These are phyloP conservation scores for Pogonocichla stellata DNA, from an alignment of 2,113 vertebrate species.

Conservation along the genomic window DNA sequence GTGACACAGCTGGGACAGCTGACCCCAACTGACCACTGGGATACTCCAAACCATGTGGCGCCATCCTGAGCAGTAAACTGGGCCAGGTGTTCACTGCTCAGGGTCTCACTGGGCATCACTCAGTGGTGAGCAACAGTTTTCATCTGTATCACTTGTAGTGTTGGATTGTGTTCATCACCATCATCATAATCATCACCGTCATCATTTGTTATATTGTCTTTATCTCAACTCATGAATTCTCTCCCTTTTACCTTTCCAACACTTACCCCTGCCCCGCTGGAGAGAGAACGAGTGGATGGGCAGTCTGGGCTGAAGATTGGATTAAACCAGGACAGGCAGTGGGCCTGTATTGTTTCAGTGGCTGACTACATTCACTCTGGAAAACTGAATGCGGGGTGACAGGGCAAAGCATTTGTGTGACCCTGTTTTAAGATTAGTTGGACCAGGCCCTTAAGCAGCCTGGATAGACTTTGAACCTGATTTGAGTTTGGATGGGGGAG, in stretches of 20 bases:
- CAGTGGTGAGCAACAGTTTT: neutral
- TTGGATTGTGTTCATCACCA: neutral
- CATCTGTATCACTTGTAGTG: neutral
- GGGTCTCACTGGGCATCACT: neutral
- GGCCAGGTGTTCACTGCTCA: neutral
- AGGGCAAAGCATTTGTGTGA: neutral
- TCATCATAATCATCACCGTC: neutral
- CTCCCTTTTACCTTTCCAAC: neutral
- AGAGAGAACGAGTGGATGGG: rapidly evolving
- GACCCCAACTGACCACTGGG: neutral
- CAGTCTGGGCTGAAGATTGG: neutral
- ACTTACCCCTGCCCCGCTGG: neutral
- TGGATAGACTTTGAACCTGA: neutral
- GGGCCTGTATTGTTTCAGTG: neutral
- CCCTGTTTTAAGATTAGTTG: neutral
- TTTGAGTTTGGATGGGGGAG: neutral
- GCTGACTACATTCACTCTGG: neutral
- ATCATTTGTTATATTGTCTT: neutral
- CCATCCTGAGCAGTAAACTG: neutral
- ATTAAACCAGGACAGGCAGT: neutral
- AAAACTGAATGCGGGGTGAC: neutral
- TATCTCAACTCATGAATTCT: neutral
- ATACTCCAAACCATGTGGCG: neutral
- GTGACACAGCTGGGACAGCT: neutral
- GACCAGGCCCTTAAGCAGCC: neutral